A percentile compares a stretch with the other conserved stretches of the same genome.
Conservation (phyloP, 2,888 invertebrate species). For the Perdita meconis region DNA sequence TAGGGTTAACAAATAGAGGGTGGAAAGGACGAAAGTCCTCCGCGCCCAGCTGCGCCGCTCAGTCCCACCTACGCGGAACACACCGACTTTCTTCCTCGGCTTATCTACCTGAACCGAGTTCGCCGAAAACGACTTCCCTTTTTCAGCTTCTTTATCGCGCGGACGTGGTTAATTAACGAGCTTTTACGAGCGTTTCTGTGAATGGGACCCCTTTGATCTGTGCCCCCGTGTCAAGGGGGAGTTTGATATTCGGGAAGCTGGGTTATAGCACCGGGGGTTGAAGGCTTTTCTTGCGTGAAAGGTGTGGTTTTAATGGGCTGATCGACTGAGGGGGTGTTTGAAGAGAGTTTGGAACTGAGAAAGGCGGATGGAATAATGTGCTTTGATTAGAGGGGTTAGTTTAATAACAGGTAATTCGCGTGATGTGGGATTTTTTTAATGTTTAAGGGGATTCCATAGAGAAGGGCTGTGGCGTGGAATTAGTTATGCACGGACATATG, state of each 20-base stretch:
- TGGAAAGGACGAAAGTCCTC: too few relatives aligned
- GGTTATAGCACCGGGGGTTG: too few relatives aligned
- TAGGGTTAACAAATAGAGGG: background rate
- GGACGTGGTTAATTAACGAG: constrained; percentile 2
- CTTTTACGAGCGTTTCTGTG: background rate
- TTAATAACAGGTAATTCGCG: too few relatives aligned
- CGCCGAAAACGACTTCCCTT: constrained; percentile 6
- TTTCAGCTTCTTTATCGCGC: background rate
- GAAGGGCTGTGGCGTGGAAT: too few relatives aligned
- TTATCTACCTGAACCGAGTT: constrained; percentile 32
- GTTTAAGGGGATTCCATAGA: too few relatives aligned
- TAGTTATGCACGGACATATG: too few relatives aligned
- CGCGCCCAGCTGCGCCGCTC: too few relatives aligned
- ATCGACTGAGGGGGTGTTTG: too few relatives aligned
- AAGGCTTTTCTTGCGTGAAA: background rate
- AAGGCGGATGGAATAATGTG: background rate
- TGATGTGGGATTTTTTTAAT: too few relatives aligned
- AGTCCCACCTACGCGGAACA: background rate
- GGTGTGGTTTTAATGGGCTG: background rate
- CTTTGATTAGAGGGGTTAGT: background rate
- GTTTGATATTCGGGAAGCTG: background rate
- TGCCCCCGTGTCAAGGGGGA: too few relatives aligned
- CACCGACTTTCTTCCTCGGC: constrained; percentile 31
- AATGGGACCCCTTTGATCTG: background rate
- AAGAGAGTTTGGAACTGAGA: background rate